Evolutionary conservation across 2,113 vertebrate species (phyloP), one percentile per base, ranked within the genome.

Genomic region (Thamnaconus septentrionalis): DNA sequence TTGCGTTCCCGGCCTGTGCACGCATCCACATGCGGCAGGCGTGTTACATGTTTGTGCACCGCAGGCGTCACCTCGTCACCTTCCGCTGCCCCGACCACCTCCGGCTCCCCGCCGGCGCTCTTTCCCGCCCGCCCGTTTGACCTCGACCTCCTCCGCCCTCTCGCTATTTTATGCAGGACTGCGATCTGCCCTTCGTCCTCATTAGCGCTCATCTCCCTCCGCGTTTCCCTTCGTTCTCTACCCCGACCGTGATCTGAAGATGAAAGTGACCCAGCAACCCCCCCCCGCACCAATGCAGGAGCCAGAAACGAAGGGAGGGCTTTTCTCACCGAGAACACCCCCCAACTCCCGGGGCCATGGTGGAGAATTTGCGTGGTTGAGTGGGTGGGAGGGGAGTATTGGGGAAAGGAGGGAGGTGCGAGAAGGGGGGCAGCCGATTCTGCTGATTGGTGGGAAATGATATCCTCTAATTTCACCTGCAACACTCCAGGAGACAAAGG

Each of bases 381-480:
- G 56, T 59, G 1, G 6, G 48, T n/a, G 4, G n/a, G 50, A 41
- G 50, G 70, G 62, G 43, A 46, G 61, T 53, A 49, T 59, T 10
- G 49, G 52, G 55, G 76, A 60, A 73, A 61, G 66, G 47, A 61
- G 58, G 59, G 55, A 50, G 53, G 52, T 44, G 61, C 49, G 56
- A 46, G 59, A 56, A 57, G 60, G 50, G 58, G 61, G 73, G 69
- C 82, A 73, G 65, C 78, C 78, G 71, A 83, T 89, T 90, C 76
- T 88, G 90, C 88, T 90, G 88, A 91, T 88, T 86, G 79, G 18
- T 68, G 58, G 83, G 91, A 92, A 90, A 89, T 83, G 48, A 81
- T 84, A 89, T 86, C 83, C 83, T 79, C 78, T 81, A 85, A 84
- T 83, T 89, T 85, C 81, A 84, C 80, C 87, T 86, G 84, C 76